These are phyloP conservation scores for Bimastos eiseni DNA, from an alignment of 2,888 invertebrate genomes.

Conservation along the genomic window DNA sequence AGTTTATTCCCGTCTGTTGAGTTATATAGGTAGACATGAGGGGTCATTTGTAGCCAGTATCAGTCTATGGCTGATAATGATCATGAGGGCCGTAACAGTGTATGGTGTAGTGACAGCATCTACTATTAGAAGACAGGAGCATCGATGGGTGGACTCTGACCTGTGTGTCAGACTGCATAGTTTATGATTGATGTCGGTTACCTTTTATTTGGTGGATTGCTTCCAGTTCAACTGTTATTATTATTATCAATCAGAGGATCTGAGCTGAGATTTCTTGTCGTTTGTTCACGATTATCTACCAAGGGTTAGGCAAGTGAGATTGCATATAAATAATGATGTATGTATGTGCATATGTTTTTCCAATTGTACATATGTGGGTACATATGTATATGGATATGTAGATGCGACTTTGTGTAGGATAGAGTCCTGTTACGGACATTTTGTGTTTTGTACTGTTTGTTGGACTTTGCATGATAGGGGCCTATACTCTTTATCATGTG, in stretches of 20 bases:
- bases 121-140: no score
- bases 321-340: neutral
- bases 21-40: neutral
- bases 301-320: neutral
- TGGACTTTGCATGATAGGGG: neutral
- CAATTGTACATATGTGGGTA: constrained; percentile 20
- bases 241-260: neutral
- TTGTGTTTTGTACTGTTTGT: neutral
- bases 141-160: neutral
- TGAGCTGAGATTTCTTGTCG: neutral
- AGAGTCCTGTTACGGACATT: neutral
- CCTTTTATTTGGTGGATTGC: neutral
- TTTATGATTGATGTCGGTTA: neutral
- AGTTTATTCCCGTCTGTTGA: neutral
- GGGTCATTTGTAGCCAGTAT: neutral
- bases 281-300: neutral
- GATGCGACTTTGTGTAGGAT: neutral
- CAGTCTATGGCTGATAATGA: neutral
- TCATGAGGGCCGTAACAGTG: neutral
- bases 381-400: constrained; percentile 21
- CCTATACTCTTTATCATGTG: neutral
- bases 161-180: neutral
- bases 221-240: neutral
- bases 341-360: constrained; percentile 7
- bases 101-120: neutral